phyloP scores from a whole-genome alignment of 2,888 invertebrate species.

The Trisateles emortualis region DNA sequence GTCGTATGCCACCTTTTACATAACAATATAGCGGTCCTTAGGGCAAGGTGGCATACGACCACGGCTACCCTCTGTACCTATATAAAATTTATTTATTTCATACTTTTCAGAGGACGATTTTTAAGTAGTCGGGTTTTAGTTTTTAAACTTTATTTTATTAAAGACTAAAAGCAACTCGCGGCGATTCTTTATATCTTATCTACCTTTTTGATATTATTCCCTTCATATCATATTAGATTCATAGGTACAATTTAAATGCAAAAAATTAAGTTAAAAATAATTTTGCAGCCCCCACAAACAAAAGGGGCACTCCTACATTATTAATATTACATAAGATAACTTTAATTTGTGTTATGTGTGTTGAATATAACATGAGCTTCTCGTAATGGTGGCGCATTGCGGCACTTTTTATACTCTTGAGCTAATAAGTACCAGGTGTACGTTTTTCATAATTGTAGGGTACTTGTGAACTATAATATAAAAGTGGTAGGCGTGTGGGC shows the following conservation, averaged over 20 bases:
- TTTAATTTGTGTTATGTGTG: constrained; percentile 57
- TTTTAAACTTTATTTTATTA: too few species aligned
- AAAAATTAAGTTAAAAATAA: constrained; percentile 12
- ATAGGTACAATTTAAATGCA: constrained; percentile 12
- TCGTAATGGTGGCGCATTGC: constrained; percentile 52
- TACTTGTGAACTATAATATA: constrained; percentile 13
- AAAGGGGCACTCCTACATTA: constrained; percentile 35
- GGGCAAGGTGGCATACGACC: too few species aligned
- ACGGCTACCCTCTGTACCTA: too few species aligned
- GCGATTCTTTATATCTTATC: too few species aligned
- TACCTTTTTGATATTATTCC: too few species aligned
- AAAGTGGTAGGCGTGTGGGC: neutral
- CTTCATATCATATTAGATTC: neutral
- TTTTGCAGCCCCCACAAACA: constrained; percentile 11
- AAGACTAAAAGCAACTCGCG: too few species aligned
- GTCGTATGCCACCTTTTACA: too few species aligned
- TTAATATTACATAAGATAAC: constrained; percentile 54
- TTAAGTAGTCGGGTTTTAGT: too few species aligned
- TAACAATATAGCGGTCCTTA: too few species aligned
- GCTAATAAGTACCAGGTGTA: constrained; percentile 45
- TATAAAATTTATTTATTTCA: too few species aligned
- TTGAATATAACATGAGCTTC: constrained; percentile 56
- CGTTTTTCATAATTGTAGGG: constrained; percentile 39
- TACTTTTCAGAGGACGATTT: too few species aligned
- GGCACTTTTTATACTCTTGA: constrained; percentile 47